Conservation (phyloP, 2,888 invertebrate species). For the Strigamia maritima region DNA sequence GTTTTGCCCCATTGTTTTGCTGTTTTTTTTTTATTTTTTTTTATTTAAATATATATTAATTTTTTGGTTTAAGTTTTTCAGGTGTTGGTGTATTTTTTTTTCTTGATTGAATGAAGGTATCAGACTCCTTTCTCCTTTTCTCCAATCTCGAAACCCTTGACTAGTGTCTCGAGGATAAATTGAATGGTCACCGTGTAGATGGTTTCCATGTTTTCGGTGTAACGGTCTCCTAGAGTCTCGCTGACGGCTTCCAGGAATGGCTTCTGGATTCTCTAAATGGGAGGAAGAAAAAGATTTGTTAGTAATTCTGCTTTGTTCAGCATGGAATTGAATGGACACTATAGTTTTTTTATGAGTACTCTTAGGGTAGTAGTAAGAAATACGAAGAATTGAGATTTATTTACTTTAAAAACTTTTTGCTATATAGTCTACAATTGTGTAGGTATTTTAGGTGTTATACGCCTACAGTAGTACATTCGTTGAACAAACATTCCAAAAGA, state of each 20-base stretch:
- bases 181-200: slow-evolving; percentile 84
- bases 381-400: too few relatives aligned
- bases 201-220: slow-evolving; percentile 82
- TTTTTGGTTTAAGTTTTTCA: neutral
- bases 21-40: neutral
- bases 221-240: slow-evolving; percentile 79
- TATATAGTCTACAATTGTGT: too few relatives aligned
- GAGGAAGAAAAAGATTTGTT: slow-evolving; percentile 41
- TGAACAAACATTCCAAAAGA: too few relatives aligned
- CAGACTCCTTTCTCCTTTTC: slow-evolving; percentile 37
- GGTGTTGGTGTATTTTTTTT: neutral
- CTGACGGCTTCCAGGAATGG: slow-evolving; percentile 84
- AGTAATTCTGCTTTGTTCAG: neutral
- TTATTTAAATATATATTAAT: neutral
- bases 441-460: too few relatives aligned
- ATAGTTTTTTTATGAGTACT: too few relatives aligned
- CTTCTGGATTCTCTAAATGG: slow-evolving; percentile 74
- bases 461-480: too few relatives aligned
- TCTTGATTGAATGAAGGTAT: neutral
- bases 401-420: too few relatives aligned
- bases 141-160: slow-evolving; percentile 68
- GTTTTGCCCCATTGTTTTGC: neutral
- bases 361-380: too few relatives aligned
- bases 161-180: slow-evolving; percentile 79
- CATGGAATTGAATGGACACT: neutral